A percentile compares a stretch with the other conserved stretches of the same genome.
Conservation (phyloP, 2,113 vertebrate genomes). For the Petaurus breviceps region DNA sequence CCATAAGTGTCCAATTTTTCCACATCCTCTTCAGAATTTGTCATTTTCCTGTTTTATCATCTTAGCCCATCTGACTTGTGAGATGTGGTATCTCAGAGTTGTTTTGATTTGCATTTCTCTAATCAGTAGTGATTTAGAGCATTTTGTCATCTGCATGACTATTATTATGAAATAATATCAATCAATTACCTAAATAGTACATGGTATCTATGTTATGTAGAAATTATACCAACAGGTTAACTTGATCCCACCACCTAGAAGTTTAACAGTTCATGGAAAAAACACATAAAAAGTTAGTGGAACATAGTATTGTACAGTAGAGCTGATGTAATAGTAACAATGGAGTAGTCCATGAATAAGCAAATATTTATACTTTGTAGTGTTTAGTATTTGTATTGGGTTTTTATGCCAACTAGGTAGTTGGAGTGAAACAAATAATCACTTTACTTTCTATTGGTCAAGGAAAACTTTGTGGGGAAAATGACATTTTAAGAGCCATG, state of each 20-base stretch:
- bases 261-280: constrained; percentile 1
- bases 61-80: too few relatives aligned
- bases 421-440: neutral
- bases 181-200: constrained; percentile 50
- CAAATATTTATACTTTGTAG: constrained; percentile 27
- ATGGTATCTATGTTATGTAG: constrained; percentile 2
- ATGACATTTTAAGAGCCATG: neutral
- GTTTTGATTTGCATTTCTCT: too few relatives aligned
- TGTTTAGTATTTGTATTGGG: constrained; percentile 31
- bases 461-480: neutral
- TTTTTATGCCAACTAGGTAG: constrained; percentile 12
- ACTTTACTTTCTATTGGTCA: constrained; percentile 27
- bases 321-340: neutral
- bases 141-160: too few relatives aligned
- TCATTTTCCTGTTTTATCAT: too few relatives aligned
- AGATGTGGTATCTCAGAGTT: too few relatives aligned
- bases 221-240: constrained; percentile 6
- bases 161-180: constrained; percentile 73
- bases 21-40: too few relatives aligned
- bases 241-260: constrained; percentile 46
- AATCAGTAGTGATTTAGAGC: too few relatives aligned
- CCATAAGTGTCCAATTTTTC: too few relatives aligned
- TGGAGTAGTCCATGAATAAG: neutral
- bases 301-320: constrained; percentile 2
- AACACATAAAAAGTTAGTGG: neutral